Conservation (phyloP, 2,113 vertebrate genomes). For the Turdus rufiventris region DNA sequence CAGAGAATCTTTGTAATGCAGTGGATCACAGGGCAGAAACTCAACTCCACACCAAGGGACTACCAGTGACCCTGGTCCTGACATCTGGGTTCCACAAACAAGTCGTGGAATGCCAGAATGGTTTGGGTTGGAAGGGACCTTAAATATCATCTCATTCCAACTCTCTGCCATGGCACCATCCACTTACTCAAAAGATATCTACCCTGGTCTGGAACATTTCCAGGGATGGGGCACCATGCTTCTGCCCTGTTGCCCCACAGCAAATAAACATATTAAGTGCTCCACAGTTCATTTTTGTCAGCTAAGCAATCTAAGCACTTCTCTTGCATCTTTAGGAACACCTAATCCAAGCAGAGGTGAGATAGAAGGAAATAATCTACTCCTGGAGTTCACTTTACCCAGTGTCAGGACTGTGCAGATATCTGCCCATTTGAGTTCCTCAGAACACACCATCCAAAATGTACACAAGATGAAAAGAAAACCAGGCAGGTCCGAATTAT, state of each 20-base stretch:
- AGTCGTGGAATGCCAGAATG: neutral
- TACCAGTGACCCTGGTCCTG: neutral
- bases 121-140: neutral
- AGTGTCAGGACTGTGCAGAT: neutral
- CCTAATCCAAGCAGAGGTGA: neutral
- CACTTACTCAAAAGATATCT: neutral
- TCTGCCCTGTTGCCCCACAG: rapidly evolving
- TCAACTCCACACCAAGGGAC: neutral
- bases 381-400: neutral
- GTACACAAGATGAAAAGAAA: neutral
- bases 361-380: neutral
- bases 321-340: neutral
- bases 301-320: neutral
- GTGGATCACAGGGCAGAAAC: neutral
- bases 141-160: neutral
- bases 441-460: neutral
- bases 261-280: neutral
- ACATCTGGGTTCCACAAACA: neutral
- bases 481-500: neutral
- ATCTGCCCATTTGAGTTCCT: neutral
- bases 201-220: neutral
- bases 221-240: neutral
- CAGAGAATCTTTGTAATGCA: neutral
- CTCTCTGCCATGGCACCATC: neutral
- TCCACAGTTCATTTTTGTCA: neutral